Evolutionary conservation across 2,888 invertebrate genomes (phyloP).

Genomic region (Drosophila melanocephala): DNA sequence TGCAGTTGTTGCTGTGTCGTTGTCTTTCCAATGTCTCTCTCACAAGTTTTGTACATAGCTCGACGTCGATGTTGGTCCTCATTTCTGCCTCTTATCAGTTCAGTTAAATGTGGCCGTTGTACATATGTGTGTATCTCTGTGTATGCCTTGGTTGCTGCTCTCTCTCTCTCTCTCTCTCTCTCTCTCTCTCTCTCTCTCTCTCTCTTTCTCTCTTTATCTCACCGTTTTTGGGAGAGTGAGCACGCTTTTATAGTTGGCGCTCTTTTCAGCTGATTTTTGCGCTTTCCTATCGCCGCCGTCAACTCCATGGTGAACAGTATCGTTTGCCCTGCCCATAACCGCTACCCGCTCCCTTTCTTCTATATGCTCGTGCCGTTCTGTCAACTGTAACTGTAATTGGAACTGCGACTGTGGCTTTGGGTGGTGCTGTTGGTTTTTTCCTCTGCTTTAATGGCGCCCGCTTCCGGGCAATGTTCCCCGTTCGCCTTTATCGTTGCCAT

Average conservation of each 20-base stretch:
- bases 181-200: slow-evolving; percentile 14
- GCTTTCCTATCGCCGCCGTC: slow-evolving; percentile 56
- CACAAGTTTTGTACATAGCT: slow-evolving; percentile 62
- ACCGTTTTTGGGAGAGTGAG: slow-evolving; percentile 47
- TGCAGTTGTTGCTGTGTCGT: slow-evolving; percentile 45
- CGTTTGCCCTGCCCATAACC: slow-evolving; percentile 5
- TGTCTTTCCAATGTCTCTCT: slow-evolving; percentile 68
- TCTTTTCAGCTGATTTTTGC: slow-evolving; percentile 64
- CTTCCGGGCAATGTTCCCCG: slow-evolving; percentile 33
- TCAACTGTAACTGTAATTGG: slow-evolving; percentile 70
- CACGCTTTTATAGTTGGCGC: slow-evolving; percentile 54
- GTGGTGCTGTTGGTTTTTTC: slow-evolving; percentile 38
- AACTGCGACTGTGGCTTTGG: slow-evolving; percentile 71
- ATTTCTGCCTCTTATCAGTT: slow-evolving; percentile 68
- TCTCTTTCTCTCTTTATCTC: background rate
- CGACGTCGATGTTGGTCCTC: slow-evolving; percentile 34
- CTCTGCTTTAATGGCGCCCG: slow-evolving; percentile 64
- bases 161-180: slow-evolving; percentile 1
- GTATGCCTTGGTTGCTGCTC: slow-evolving; percentile 32
- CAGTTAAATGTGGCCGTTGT: slow-evolving; percentile 51
- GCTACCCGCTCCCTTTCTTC: background rate
- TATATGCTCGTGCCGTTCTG: slow-evolving; percentile 23
- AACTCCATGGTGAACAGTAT: slow-evolving; percentile 56
- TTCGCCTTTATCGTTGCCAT: slow-evolving; percentile 24
- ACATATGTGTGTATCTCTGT: slow-evolving; percentile 23